Evolutionary conservation across 2,113 vertebrate species (phyloP).

Genomic region (Turdus rufiventris): DNA sequence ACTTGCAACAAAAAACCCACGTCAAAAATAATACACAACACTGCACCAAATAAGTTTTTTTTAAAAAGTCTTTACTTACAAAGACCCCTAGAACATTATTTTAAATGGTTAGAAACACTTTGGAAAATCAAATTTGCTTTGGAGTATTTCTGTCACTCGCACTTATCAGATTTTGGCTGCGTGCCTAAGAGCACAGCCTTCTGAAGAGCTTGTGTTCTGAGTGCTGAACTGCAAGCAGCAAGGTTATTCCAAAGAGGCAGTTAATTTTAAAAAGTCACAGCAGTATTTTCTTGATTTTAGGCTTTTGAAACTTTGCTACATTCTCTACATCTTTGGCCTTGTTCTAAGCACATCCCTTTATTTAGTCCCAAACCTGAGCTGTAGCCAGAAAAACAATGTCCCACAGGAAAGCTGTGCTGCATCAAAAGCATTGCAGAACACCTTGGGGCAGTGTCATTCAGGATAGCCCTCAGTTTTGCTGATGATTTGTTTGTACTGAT

Average conservation of each 20-base stretch:
- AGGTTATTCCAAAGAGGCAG: neutral
- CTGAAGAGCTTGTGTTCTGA: neutral
- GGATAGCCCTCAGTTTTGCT: neutral
- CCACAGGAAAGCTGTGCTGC: neutral
- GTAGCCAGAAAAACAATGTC: neutral
- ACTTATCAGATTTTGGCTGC: neutral
- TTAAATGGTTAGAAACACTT: neutral
- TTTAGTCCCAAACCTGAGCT: neutral
- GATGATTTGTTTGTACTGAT: neutral
- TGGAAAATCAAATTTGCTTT: neutral
- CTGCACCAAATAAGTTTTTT: neutral
- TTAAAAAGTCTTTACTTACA: neutral
- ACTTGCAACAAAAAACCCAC: neutral
- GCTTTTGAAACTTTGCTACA: neutral
- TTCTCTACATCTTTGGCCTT: neutral
- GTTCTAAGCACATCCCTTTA: neutral
- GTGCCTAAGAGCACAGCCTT: neutral
- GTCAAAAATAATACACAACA: neutral
- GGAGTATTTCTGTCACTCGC: neutral
- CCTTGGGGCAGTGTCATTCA: neutral
- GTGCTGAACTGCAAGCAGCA: neutral
- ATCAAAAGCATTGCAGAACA: neutral
- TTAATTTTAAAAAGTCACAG: neutral
- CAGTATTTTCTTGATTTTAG: neutral
- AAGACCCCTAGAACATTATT: neutral